Evolutionary conservation across 1,140 invertebrate species (phyloP), one percentile per base, ranked within the genome.

Genomic region (Neodiprion virginianus): DNA sequence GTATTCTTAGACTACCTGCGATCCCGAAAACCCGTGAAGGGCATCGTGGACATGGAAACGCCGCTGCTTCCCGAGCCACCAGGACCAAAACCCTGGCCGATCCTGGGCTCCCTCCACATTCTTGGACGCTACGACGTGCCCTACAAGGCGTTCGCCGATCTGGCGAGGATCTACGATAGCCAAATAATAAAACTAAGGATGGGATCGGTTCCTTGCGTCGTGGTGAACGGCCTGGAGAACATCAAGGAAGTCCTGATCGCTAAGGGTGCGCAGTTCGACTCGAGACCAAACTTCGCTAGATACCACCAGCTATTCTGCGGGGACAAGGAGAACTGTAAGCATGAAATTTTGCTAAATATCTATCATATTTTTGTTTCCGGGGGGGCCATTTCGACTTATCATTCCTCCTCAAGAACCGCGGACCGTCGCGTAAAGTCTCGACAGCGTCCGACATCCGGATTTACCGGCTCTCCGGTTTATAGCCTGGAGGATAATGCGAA

Each of bases 291-390:
- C 81, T 94, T 94, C 78, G 74, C 84, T 21, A 84, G 93, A 78
- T 93, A 92, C 81, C 87, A 91, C 73, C 83, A 91, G 23, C 88
- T 94, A 4, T 94, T 94, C 83, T 87, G 88, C 67, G 92, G 92
- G 21, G 88, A 93, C 81, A 92, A 91, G 79, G 89, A 94, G 75
- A 93, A 93, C 79, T 94, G 93, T 94, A 89, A 93, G 93, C 91
- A 82, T 74, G 21, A 65, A 79, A 74, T 78, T 78, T 72, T 14
- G 67, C 67, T 78, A 53, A 47, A 76, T 69, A 65, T 12, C 72
- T 10, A 21, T 67, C 1, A 1, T 75, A 23, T 47, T 47, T 74
- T 69, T 17, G 17, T 50, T 74, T 17, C 12, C 48, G 14, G 0
- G 17, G 7, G 28, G 28, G 28, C 28, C 5, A 40, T 5, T 5